Percentiles rank a stretch among this genome's conserved stretches.
These are phyloP conservation scores for Megathymus violae DNA, from an alignment of 1,140 invertebrate species.

Conservation along the genomic window DNA sequence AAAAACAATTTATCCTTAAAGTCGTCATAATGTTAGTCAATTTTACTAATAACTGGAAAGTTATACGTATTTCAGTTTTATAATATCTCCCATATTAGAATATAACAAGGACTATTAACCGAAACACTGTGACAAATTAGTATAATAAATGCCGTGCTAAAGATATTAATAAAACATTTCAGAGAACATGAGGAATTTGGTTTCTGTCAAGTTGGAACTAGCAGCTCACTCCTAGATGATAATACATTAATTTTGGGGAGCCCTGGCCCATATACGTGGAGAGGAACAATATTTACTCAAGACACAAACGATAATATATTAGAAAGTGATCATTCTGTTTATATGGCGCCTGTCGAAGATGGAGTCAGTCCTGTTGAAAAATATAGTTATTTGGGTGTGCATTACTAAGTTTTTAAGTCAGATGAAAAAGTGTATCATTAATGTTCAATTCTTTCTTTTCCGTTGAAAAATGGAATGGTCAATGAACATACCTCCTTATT, in stretches of 20 bases:
- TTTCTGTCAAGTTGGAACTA: constrained; percentile 96
- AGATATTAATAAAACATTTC: constrained; percentile 31
- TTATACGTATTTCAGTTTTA: too few relatives aligned
- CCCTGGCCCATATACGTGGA: constrained; percentile 94
- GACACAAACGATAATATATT: constrained; percentile 90
- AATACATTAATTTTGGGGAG: constrained; percentile 93
- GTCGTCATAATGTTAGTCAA: too few relatives aligned
- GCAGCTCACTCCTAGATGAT: constrained; percentile 90
- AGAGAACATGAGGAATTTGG: constrained; percentile 94
- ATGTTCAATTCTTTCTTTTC: too few relatives aligned
- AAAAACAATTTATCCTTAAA: too few relatives aligned
- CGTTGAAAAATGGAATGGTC: too few relatives aligned
- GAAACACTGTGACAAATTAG: too few relatives aligned
- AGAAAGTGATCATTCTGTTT: constrained; percentile 90
- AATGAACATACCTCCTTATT: too few relatives aligned
- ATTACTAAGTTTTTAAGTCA: not conserved
- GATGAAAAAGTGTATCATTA: not conserved
- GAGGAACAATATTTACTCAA: constrained; percentile 93
- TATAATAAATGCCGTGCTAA: not conserved
- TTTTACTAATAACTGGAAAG: too few relatives aligned
- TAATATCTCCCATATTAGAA: too few relatives aligned
- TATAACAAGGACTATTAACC: too few relatives aligned
- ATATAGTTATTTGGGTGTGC: constrained; percentile 93
- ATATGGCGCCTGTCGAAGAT: constrained; percentile 88
- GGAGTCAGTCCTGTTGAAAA: constrained; percentile 90